Evolutionary conservation across 2,113 vertebrate genomes (phyloP).

Genomic region (Neoarius graeffei): DNA sequence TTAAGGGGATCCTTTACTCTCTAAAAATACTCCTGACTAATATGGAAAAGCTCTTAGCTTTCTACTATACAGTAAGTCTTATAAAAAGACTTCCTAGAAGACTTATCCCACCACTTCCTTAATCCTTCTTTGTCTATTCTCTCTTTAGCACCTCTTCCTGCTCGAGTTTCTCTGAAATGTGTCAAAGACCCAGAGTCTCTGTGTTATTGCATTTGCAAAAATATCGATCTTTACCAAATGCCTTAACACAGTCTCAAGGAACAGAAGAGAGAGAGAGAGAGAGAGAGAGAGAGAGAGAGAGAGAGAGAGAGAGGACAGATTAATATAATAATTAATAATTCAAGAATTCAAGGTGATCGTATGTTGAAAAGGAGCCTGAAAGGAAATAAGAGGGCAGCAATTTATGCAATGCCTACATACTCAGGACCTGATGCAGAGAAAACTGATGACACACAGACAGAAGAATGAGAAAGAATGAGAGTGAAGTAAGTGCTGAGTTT

Average conservation of each 20-base stretch:
- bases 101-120: constrained; percentile 35
- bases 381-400: neutral
- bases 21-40: constrained; percentile 62
- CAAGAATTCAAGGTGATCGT: neutral
- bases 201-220: neutral
- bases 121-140: constrained; percentile 10
- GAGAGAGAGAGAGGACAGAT: neutral
- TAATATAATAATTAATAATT: neutral
- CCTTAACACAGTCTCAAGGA: neutral
- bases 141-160: constrained; percentile 39
- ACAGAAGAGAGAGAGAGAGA: neutral
- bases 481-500: constrained; percentile 29
- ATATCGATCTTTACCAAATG: constrained; percentile 2
- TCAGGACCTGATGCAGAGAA: neutral
- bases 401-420: neutral
- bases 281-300: neutral
- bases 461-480: constrained; percentile 21
- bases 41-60: constrained; percentile 42
- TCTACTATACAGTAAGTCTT: constrained; percentile 44
- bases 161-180: constrained; percentile 29
- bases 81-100: constrained; percentile 27
- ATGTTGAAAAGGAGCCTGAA: constrained; percentile 7
- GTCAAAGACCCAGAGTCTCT: constrained; percentile 4
- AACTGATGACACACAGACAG: constrained; percentile 29
- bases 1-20: constrained; percentile 59